Percentiles rank a stretch among this genome's conserved stretches.
Conservation (phyloP, 2,888 invertebrate species). For the Enoplolaimus lenunculus region DNA sequence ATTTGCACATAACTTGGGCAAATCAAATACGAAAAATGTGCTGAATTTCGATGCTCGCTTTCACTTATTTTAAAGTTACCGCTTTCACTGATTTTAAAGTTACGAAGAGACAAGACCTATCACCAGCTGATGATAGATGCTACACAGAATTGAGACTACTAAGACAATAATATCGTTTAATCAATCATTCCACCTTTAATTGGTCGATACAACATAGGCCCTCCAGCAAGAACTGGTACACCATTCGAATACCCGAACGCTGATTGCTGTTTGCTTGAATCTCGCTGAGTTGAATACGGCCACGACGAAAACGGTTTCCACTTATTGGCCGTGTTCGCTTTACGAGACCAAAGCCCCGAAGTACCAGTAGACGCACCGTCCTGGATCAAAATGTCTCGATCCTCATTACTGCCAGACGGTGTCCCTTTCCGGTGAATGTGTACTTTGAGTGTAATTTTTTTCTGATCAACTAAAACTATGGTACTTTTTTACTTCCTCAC, state of each 20-base stretch:
- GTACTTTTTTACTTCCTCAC: too few species aligned
- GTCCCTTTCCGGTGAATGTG: slow-evolving; percentile 9
- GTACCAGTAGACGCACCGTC: not conserved
- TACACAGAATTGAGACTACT: too few species aligned
- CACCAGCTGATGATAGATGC: too few species aligned
- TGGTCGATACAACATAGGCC: slow-evolving; percentile 14
- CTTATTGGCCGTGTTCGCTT: not conserved
- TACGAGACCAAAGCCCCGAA: too few species aligned
- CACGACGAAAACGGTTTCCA: not conserved
- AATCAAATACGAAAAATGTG: too few species aligned
- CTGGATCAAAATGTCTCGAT: not conserved
- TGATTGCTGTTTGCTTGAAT: not conserved
- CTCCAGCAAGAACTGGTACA: not conserved
- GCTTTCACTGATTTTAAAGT: too few species aligned
- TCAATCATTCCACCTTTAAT: too few species aligned
- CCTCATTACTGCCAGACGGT: not conserved
- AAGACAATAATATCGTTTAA: too few species aligned
- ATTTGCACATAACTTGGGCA: too few species aligned
- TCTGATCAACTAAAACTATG: slow-evolving; percentile 10
- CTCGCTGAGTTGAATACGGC: not conserved
- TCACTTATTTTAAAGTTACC: too few species aligned
- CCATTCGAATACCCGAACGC: not conserved
- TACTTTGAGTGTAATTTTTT: slow-evolving; percentile 13
- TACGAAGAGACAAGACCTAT: too few species aligned
- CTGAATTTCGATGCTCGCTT: too few species aligned